Evolutionary conservation across 2,113 vertebrate genomes (phyloP), one percentile per base, ranked within the genome.

Genomic region (Agapornis roseicollis): DNA sequence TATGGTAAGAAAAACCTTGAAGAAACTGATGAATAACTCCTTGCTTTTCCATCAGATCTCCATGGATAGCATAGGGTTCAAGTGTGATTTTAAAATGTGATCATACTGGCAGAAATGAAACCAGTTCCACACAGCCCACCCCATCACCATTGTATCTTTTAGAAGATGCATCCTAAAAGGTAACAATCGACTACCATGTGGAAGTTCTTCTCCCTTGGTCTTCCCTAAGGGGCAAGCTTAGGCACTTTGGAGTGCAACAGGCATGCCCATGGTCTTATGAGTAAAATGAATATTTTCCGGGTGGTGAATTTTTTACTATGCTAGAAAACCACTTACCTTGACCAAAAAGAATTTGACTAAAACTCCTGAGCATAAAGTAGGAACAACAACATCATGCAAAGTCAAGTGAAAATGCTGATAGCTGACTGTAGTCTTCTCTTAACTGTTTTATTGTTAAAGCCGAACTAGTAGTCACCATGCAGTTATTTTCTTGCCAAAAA

Each of bases 151-250:
- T 3, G 1, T 60, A 11, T 63, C 35, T 92, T 86, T 78, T 20
- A 82, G 50, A 72, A 80, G 22, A 69, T 33, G 7, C 6, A 55
- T 71, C 33, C 23, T 81, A 60, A 81, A 91, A 91, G 27, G 39
- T 10, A 12, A 25, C 35, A 42, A 33, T 53, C 15, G 81, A 31
- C 55, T 58, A 27, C 0, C 0, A 2, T 25, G 20, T 18, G 12
- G 33, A 12, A 53, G 72, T 85, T 94, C 35, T 93, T 72, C 16
- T 85, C 13, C 16, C 7, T 60, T 72, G 12, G n/a, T 69, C 56
- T 80, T 83, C 29, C n/a, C 6, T 65, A 56, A 73, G 3, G 17
- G 37, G 9, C 13, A 46, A 73, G 24, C 9, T 37, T 65, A 35
- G 22, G 33, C 56, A 31, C 22, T 85, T 79, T 44, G 24, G 24